Evolutionary conservation across 2,797 vertebrate genomes (phyloP).

Genomic region (Gymnothorax reevesii): DNA sequence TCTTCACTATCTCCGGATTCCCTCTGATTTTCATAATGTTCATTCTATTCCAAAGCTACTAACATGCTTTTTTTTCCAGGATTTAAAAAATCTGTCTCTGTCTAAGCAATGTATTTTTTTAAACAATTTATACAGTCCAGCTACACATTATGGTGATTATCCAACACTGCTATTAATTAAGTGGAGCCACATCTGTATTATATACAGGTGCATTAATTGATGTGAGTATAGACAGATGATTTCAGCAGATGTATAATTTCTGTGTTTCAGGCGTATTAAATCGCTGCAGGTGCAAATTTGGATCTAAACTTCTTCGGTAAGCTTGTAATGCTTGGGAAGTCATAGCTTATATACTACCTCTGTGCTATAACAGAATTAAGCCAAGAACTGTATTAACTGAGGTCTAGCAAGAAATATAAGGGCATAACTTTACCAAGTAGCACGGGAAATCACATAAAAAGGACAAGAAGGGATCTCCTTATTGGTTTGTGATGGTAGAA

Average conservation of each 20-base stretch:
- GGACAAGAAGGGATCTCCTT: neutral
- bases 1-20: neutral
- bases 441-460: neutral
- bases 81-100: neutral
- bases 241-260: neutral
- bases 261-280: constrained; percentile 85
- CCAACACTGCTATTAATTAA: neutral
- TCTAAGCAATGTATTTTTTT: neutral
- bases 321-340: neutral
- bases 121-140: neutral
- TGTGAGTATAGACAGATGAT: neutral
- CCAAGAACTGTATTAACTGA: neutral
- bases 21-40: neutral
- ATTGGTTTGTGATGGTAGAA: neutral
- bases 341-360: neutral
- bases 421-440: neutral
- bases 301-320: constrained; percentile 85
- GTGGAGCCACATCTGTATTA: neutral
- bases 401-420: neutral
- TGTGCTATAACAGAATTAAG: neutral
- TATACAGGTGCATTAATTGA: neutral
- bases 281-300: constrained; percentile 88
- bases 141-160: neutral
- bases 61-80: neutral
- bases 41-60: neutral